Evolutionary conservation across 2,113 vertebrate species (phyloP).

Genomic region (Protobothrops flavoviridis): DNA sequence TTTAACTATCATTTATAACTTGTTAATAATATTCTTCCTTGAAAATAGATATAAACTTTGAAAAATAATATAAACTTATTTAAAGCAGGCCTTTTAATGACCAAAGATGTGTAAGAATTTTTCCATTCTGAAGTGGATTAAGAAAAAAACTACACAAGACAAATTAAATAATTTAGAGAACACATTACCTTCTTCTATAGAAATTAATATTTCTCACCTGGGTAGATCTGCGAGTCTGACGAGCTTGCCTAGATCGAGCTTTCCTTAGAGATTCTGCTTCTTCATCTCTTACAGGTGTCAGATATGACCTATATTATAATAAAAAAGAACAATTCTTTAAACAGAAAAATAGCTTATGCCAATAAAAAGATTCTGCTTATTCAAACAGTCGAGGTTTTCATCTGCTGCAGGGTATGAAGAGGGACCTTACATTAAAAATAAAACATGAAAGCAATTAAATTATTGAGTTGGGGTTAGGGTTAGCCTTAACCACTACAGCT

Average conservation of each 20-base stretch:
- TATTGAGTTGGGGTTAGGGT: neutral
- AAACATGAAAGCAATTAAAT: neutral
- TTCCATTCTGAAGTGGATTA: neutral
- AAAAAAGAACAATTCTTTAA: slow-evolving; percentile 13
- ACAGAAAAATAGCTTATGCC: slow-evolving; percentile 8
- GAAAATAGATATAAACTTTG: neutral
- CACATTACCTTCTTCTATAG: accelerated
- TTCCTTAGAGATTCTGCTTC: slow-evolving; percentile 92
- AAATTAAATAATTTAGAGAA: neutral
- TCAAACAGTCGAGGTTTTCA: neutral
- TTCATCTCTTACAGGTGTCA: slow-evolving; percentile 87
- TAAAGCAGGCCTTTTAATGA: neutral
- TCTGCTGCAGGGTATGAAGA: neutral
- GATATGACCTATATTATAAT: slow-evolving; percentile 67
- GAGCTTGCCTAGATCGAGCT: slow-evolving; percentile 88
- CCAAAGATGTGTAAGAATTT: neutral
- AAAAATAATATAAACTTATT: neutral
- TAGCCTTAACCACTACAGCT: neutral
- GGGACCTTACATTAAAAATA: neutral
- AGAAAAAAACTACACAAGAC: neutral
- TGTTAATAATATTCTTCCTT: neutral
- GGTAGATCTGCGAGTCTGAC: slow-evolving; percentile 91
- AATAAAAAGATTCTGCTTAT: neutral
- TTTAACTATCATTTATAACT: neutral
- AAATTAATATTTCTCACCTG: slow-evolving; percentile 71